phyloP scores from a whole-genome alignment of 1,140 invertebrate genomes.

The Danaus melanippus region DNA sequence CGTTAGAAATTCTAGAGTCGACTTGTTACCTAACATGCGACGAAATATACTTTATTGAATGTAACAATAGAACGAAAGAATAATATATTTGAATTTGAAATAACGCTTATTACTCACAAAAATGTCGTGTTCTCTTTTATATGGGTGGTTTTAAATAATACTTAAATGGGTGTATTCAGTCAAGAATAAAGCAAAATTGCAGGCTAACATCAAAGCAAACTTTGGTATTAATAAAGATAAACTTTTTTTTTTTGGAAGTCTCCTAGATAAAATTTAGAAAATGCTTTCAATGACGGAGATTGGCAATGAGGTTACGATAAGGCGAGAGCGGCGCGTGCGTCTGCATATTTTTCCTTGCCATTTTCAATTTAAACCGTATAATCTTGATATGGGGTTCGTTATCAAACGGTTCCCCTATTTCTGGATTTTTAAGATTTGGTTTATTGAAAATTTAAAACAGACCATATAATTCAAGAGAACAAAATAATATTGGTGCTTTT shows the following conservation, averaged over 20 bases:
- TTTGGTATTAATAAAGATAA: constrained; percentile 7
- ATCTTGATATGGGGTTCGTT: constrained; percentile 27
- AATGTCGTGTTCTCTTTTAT: too few relatives aligned
- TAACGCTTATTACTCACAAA: too few relatives aligned
- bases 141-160: too few relatives aligned
- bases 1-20: constrained; percentile 5
- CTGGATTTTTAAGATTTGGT: too few relatives aligned
- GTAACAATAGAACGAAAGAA: background rate
- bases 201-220: too few relatives aligned
- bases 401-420: background rate
- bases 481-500: too few relatives aligned
- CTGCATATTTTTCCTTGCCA: constrained; percentile 40
- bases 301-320: constrained; percentile 42
- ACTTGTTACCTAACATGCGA: constrained; percentile 3
- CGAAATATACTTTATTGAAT: constrained; percentile 5
- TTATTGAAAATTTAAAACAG: too few relatives aligned
- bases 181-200: too few relatives aligned
- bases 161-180: too few relatives aligned
- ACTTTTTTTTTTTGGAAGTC: constrained; percentile 14
- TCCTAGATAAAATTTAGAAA: constrained; percentile 30
- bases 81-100: too few relatives aligned
- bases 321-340: constrained; percentile 31
- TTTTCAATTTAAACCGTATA: constrained; percentile 40
- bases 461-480: too few relatives aligned
- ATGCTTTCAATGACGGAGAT: constrained; percentile 29